Percentiles rank a stretch among this genome's conserved stretches.
Conservation (phyloP, 37 sponge, comb jelly and placozoan species). For the Oopsacas minuta region DNA sequence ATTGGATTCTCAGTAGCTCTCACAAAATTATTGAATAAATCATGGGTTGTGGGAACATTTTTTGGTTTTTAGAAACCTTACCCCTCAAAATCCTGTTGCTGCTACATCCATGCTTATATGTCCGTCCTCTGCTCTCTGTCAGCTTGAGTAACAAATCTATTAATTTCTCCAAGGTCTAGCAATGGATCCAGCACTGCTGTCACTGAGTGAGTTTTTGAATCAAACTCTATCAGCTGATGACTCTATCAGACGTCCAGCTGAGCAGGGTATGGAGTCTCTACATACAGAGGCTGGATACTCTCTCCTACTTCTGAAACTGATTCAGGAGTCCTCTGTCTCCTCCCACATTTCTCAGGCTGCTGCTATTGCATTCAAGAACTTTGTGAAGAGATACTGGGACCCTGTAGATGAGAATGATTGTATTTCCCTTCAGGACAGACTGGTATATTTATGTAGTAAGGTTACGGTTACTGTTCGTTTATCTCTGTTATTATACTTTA, state of each 20-base stretch:
- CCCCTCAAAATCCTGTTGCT: too few relatives aligned
- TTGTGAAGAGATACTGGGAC: constrained; percentile 80
- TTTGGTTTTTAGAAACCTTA: too few relatives aligned
- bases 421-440: not conserved
- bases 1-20: too few relatives aligned
- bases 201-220: not conserved
- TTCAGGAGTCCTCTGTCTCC: constrained; percentile 29
- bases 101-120: too few relatives aligned
- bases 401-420: constrained; percentile 30
- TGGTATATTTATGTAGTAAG: too few relatives aligned
- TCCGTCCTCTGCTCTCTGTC: too few relatives aligned
- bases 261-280: constrained; percentile 62
- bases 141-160: too few relatives aligned
- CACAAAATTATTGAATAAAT: too few relatives aligned
- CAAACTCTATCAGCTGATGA: constrained; percentile 45
- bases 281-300: constrained; percentile 60
- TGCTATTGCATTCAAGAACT: constrained; percentile 90
- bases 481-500: too few relatives aligned
- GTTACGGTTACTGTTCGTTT: too few relatives aligned
- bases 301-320: constrained; percentile 67
- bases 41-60: too few relatives aligned
- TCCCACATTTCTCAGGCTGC: constrained; percentile 50
- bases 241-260: constrained; percentile 62
- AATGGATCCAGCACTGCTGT: not conserved
- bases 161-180: too few relatives aligned